A percentile compares a stretch with the other conserved stretches of the same genome.
These are phyloP conservation scores for Meteorus sp. DNA, from an alignment of 1,140 invertebrate species.

Conservation along the genomic window DNA sequence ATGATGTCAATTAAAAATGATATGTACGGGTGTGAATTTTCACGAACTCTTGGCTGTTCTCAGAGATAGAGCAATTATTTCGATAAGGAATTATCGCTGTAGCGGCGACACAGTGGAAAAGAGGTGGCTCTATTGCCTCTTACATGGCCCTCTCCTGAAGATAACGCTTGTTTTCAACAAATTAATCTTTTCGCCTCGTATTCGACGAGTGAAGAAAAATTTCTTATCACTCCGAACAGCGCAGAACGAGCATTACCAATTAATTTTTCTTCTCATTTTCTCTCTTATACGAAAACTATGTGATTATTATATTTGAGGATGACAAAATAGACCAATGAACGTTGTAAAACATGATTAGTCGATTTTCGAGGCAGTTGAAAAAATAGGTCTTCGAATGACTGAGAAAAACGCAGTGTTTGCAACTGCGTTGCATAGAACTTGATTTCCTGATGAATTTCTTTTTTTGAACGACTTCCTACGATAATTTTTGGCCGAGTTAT, in stretches of 20 bases:
- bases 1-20: no score
- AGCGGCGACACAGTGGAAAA: background rate
- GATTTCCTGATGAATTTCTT: no score
- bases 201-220: constrained; percentile 8
- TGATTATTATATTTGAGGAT: no score
- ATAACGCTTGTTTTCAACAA: constrained; percentile 20
- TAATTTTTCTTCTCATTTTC: background rate
- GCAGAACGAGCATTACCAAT: background rate
- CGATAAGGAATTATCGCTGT: constrained; percentile 15
- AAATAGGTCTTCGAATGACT: no score
- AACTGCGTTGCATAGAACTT: no score
- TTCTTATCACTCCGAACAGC: constrained; percentile 1
- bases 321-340: no score
- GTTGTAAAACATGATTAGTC: no score
- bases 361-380: no score
- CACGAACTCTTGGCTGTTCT: background rate
- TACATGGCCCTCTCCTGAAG: constrained; percentile 12
- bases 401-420: no score
- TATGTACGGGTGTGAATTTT: no score
- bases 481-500: no score
- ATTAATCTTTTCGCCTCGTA: constrained; percentile 11
- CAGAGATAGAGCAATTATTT: constrained; percentile 16
- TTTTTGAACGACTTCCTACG: no score
- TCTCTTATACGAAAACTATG: background rate
- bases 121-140: background rate